A percentile compares a stretch with the other conserved stretches of the same genome.
phyloP scores from a whole-genome alignment of 2,797 vertebrate species.

The Cetoscarus ocellatus region DNA sequence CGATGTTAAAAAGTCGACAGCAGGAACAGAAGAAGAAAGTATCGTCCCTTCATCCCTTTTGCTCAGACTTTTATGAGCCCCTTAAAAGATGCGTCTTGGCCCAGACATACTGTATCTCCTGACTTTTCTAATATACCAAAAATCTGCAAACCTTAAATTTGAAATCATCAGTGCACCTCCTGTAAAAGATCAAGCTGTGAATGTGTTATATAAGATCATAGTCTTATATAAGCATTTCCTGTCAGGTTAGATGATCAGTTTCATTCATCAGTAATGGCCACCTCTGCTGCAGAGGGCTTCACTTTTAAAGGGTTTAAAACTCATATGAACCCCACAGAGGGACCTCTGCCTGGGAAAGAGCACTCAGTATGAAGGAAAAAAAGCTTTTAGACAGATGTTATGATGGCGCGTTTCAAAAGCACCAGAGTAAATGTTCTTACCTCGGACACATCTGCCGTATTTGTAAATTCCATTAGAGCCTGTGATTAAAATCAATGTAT shows the following conservation, averaged over 20 bases:
- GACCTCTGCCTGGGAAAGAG: slow-evolving; percentile 29
- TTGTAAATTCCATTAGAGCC: slow-evolving; percentile 25
- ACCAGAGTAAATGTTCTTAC: slow-evolving; percentile 4
- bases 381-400: slow-evolving; percentile 44
- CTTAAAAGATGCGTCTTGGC: slow-evolving; percentile 31
- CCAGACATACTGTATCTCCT: neutral
- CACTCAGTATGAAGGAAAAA: slow-evolving; percentile 10
- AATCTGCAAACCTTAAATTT: slow-evolving; percentile 45
- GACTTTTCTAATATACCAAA: slow-evolving; percentile 26
- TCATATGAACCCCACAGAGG: slow-evolving; percentile 14
- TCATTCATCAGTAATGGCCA: slow-evolving; percentile 52
- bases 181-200: slow-evolving; percentile 36
- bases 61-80: slow-evolving; percentile 3
- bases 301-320: slow-evolving; percentile 29
- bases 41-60: slow-evolving; percentile 16
- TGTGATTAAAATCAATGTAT: slow-evolving; percentile 13
- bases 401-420: slow-evolving; percentile 23
- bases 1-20: slow-evolving; percentile 21
- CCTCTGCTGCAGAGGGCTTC: slow-evolving; percentile 29
- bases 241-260: slow-evolving; percentile 58
- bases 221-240: slow-evolving; percentile 61
- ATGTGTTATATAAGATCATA: slow-evolving; percentile 46
- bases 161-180: slow-evolving; percentile 45
- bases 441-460: slow-evolving; percentile 16
- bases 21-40: slow-evolving; percentile 30